Evolutionary conservation across 2,797 vertebrate genomes (phyloP).

Genomic region (Nasua narica): DNA sequence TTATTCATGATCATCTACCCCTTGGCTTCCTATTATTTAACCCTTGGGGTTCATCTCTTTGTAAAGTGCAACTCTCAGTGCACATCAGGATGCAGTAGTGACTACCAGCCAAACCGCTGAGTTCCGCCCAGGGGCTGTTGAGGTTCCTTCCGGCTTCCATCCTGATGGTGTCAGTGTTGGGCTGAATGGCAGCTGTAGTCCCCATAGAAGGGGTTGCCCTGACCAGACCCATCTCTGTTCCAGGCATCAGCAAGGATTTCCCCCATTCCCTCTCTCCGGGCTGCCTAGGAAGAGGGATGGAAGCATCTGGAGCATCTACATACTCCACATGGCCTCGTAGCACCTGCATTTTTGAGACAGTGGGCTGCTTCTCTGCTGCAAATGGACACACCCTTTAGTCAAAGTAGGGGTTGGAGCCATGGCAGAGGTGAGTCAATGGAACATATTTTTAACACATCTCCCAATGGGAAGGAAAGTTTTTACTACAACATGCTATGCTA

Average conservation of each 20-base stretch:
- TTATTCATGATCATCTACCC: not conserved
- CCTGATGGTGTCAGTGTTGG: not conserved
- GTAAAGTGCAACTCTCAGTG: not conserved
- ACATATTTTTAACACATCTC: not conserved
- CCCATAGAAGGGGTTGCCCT: not conserved
- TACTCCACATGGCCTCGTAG: not conserved
- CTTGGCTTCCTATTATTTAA: not conserved
- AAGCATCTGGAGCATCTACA: not conserved
- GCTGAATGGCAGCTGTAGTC: not conserved
- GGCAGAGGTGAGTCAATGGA: not conserved
- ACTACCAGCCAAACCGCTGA: not conserved
- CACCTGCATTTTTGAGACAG: not conserved
- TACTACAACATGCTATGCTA: not conserved
- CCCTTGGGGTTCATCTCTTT: not conserved
- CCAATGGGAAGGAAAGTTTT: not conserved
- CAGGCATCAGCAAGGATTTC: not conserved
- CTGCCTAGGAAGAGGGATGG: not conserved
- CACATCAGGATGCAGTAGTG: not conserved
- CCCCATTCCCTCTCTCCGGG: not conserved
- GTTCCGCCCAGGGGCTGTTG: not conserved
- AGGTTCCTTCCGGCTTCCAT: not conserved
- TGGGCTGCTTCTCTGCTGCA: not conserved
- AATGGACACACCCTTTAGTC: not conserved
- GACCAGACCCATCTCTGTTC: not conserved
- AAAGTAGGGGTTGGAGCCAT: not conserved